These are phyloP conservation scores for Amphimedon queenslandica DNA, from an alignment of 37 sponge, comb jelly and placozoan genomes.

Conservation along the genomic window DNA sequence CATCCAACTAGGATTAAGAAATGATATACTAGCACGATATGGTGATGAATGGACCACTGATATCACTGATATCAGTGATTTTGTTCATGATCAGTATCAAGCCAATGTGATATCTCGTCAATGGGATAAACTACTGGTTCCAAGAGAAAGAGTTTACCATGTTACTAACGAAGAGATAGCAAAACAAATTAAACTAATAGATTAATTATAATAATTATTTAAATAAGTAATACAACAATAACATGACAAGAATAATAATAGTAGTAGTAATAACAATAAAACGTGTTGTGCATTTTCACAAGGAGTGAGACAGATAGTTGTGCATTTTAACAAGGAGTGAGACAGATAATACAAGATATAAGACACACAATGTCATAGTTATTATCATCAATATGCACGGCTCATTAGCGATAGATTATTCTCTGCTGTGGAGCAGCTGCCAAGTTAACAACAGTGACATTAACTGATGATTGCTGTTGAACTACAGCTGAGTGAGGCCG, in stretches of 20 bases:
- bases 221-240: background rate
- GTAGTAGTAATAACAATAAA: background rate
- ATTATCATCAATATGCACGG: no score
- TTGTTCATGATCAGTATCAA: slow-evolving; percentile 61
- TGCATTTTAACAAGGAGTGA: background rate
- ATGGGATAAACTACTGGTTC: slow-evolving; percentile 42
- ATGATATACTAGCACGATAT: slow-evolving; percentile 54
- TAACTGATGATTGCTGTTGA: slow-evolving; percentile 2
- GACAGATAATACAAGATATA: background rate
- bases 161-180: slow-evolving; percentile 22
- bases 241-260: background rate
- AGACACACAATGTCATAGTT: background rate
- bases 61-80: slow-evolving; percentile 64
- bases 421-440: background rate
- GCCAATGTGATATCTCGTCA: slow-evolving; percentile 25
- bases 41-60: slow-evolving; percentile 63
- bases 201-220: background rate
- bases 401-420: no score
- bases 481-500: no score
- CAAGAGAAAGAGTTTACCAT: slow-evolving; percentile 54
- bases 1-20: slow-evolving; percentile 72
- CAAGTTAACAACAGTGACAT: slow-evolving; percentile 15
- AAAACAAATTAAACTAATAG: slow-evolving; percentile 9
- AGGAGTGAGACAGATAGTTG: no score
- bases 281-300: background rate